Conservation (phyloP, 2,113 vertebrate genomes). For the Notechis scutatus region DNA sequence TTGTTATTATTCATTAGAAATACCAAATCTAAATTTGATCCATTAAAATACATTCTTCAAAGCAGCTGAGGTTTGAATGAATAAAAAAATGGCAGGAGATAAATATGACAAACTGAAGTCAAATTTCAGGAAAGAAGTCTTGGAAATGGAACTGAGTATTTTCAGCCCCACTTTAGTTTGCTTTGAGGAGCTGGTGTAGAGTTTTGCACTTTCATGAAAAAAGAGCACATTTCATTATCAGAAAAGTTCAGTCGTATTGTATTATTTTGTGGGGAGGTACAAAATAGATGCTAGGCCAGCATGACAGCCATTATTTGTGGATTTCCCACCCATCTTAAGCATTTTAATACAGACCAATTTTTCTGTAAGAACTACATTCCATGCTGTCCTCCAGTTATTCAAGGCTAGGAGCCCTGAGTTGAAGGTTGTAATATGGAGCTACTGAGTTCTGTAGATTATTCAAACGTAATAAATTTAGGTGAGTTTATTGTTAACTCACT, state of each 20-base stretch:
- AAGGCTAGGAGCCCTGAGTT: neutral
- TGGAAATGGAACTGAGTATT: neutral
- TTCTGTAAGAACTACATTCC: neutral
- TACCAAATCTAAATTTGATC: neutral
- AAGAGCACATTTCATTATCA: neutral
- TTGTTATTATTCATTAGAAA: neutral
- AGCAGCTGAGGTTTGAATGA: neutral
- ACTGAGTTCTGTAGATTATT: neutral
- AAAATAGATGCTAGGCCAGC: neutral
- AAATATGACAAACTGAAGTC: neutral
- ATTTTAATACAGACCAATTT: neutral
- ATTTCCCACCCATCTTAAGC: neutral
- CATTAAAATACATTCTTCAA: neutral
- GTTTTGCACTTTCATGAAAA: neutral
- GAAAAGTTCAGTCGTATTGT: neutral
- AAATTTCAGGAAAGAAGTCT: neutral
- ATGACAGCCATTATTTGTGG: neutral
- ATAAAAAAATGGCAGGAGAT: neutral
- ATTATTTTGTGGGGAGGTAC: neutral
- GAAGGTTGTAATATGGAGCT: neutral
- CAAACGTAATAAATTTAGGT: neutral
- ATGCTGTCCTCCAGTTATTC: neutral
- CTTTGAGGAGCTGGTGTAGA: neutral
- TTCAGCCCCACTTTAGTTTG: neutral
- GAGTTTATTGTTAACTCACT: neutral